These are phyloP conservation scores for Zaprionus capensis DNA, from an alignment of 1,140 invertebrate species.

Conservation along the genomic window DNA sequence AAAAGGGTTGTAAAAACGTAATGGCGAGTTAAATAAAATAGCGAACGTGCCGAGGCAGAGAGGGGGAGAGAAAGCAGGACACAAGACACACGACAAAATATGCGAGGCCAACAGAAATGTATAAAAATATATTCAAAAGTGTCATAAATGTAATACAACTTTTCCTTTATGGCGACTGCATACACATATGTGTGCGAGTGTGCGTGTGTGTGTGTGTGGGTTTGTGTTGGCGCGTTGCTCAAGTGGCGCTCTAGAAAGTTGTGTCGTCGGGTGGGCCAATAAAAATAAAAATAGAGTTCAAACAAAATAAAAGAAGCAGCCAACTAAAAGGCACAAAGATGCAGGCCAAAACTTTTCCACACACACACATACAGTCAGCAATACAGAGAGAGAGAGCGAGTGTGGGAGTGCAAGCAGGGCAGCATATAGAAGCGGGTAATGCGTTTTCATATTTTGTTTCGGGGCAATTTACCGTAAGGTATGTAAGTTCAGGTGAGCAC, in stretches of 20 bases:
- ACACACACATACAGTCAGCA: background rate
- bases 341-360: conserved; percentile 56
- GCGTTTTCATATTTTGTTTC: conserved; percentile 53
- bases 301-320: conserved; percentile 60
- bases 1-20: conserved; percentile 78
- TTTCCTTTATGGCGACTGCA: conserved; percentile 70
- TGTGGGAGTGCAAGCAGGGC: background rate
- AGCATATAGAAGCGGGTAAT: conserved; percentile 31
- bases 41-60: conserved; percentile 55
- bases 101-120: conserved; percentile 56
- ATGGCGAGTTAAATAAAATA: conserved; percentile 78
- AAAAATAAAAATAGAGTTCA: conserved; percentile 67
- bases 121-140: conserved; percentile 73
- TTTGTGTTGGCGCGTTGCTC: conserved; percentile 64
- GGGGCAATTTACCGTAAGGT: conserved; percentile 48
- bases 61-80: background rate
- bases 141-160: conserved; percentile 80
- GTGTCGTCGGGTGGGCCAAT: conserved; percentile 58
- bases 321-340: conserved; percentile 45
- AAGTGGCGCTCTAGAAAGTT: conserved; percentile 58
- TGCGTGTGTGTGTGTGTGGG: conserved; percentile 16
- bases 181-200: conserved; percentile 23
- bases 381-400: background rate
- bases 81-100: conserved; percentile 44
- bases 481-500: conserved; percentile 46